These are phyloP conservation scores for Aproaerema taeniolella DNA, from an alignment of 2,888 invertebrate genomes.

Conservation along the genomic window DNA sequence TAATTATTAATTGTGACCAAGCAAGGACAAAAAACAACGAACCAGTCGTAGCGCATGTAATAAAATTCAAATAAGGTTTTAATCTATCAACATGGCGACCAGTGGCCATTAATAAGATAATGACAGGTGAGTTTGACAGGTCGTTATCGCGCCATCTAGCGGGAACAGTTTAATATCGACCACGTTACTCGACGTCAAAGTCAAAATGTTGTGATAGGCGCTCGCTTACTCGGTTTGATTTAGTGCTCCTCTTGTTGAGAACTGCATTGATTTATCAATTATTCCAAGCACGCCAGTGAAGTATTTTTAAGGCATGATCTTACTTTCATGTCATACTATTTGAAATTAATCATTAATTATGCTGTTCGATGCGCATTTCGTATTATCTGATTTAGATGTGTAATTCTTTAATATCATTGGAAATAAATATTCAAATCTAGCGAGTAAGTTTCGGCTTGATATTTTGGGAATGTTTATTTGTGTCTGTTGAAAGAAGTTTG, in stretches of 20 bases:
- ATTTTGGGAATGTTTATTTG: too few species aligned
- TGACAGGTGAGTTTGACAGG: slow-evolving; percentile 72
- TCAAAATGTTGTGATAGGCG: slow-evolving; percentile 69
- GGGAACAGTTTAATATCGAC: slow-evolving; percentile 65
- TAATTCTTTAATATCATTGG: slow-evolving; percentile 37
- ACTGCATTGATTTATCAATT: slow-evolving; percentile 75
- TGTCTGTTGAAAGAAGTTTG: too few species aligned
- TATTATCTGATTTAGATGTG: slow-evolving; percentile 66
- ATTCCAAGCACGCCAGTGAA: slow-evolving; percentile 65
- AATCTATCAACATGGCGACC: slow-evolving; percentile 54
- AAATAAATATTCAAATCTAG: slow-evolving; percentile 21
- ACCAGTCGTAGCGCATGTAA: slow-evolving; percentile 21
- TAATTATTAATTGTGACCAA: slow-evolving; percentile 7
- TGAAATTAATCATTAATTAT: slow-evolving; percentile 71
- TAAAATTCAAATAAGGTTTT: slow-evolving; percentile 53
- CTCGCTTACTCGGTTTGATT: slow-evolving; percentile 61
- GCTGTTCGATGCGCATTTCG: slow-evolving; percentile 50
- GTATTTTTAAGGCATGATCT: slow-evolving; percentile 69
- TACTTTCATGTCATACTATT: slow-evolving; percentile 69
- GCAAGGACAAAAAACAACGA: slow-evolving; percentile 6
- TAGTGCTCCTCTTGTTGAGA: slow-evolving; percentile 62
- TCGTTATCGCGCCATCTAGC: slow-evolving; percentile 72
- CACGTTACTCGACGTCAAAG: slow-evolving; percentile 70
- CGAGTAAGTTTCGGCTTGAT: slow-evolving; percentile 12
- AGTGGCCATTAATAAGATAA: slow-evolving; percentile 66